These are phyloP conservation scores for Xylocampa areola DNA, from an alignment of 2,888 invertebrate species.

Conservation along the genomic window DNA sequence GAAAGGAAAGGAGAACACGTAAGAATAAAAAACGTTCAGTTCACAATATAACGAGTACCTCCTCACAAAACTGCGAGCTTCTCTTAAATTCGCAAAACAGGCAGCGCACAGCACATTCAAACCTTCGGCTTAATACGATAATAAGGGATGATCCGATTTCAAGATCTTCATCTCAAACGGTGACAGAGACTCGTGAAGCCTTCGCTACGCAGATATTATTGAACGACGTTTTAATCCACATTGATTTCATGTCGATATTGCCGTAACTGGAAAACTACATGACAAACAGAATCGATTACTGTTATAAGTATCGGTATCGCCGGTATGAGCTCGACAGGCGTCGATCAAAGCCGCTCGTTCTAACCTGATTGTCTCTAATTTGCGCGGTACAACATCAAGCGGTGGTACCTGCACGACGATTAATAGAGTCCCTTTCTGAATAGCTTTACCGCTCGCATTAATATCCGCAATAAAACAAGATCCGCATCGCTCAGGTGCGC, in stretches of 20 bases:
- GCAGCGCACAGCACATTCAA: constrained; percentile 12
- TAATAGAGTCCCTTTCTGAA: background rate
- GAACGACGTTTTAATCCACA: constrained; percentile 7
- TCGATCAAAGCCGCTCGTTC: background rate
- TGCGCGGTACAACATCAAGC: background rate
- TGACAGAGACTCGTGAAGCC: constrained; percentile 6
- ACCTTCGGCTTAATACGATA: constrained; percentile 21
- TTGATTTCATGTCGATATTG: background rate
- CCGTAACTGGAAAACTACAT: background rate
- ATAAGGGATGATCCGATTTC: constrained; percentile 32
- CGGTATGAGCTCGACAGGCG: background rate
- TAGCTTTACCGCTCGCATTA: background rate
- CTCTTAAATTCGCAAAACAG: constrained; percentile 6
- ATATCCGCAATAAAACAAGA: constrained; percentile 10
- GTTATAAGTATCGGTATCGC: constrained; percentile 3
- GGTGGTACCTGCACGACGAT: background rate
- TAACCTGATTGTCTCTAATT: constrained; percentile 3
- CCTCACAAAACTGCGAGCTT: background rate
- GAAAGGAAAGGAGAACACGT: too few species aligned
- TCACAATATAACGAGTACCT: background rate
- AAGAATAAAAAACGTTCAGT: background rate
- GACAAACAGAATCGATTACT: background rate
- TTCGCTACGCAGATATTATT: constrained; percentile 19
- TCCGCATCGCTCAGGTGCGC: constrained; percentile 12
- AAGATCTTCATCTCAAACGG: constrained; percentile 22